Evolutionary conservation across 2,888 invertebrate species (phyloP).

Genomic region (Thelaira solivaga): DNA sequence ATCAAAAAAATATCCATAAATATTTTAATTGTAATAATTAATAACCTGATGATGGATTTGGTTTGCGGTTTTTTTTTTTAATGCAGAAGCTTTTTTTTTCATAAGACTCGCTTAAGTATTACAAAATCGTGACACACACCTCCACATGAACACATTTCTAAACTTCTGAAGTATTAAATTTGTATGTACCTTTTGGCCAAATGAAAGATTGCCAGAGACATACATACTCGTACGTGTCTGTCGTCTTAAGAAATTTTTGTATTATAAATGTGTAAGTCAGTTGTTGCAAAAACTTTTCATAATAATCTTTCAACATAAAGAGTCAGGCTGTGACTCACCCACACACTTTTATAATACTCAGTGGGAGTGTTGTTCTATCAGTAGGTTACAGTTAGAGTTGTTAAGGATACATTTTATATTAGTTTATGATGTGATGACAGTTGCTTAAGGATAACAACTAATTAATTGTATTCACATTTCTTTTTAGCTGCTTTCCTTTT

Average conservation of each 20-base stretch:
- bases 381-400: background rate
- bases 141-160: constrained; percentile 13
- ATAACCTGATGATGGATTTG: too few relatives aligned
- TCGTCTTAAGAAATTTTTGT: background rate
- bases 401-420: constrained; percentile 54
- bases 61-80: too few relatives aligned
- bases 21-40: too few relatives aligned
- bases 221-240: too few relatives aligned
- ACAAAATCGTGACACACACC: constrained; percentile 51
- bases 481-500: constrained; percentile 5
- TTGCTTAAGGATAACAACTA: constrained; percentile 62
- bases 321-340: too few relatives aligned
- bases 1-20: too few relatives aligned
- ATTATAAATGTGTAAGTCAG: background rate
- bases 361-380: background rate
- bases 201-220: background rate
- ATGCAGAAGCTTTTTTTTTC: too few relatives aligned
- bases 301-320: too few relatives aligned
- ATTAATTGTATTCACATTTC: constrained; percentile 56
- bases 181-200: constrained; percentile 7
- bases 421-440: constrained; percentile 60
- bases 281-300: too few relatives aligned
- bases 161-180: background rate
- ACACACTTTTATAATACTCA: too few relatives aligned
- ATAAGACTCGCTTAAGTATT: constrained; percentile 34